Conservation (phyloP, 2,888 invertebrate genomes). For the Eilema griseolum region DNA sequence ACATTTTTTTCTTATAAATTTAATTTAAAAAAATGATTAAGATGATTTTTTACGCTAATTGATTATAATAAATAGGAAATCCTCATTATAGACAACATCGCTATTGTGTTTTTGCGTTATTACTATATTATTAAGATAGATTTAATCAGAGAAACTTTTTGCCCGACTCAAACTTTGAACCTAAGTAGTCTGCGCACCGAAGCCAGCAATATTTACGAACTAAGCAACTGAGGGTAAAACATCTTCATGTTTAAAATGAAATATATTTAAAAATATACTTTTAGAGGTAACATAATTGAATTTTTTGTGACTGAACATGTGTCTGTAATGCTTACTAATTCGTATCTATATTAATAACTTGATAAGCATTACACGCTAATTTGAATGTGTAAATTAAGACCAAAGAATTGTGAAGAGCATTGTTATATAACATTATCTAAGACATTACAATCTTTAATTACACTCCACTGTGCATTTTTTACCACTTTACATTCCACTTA, state of each 20-base stretch:
- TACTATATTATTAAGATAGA: background rate
- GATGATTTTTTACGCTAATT: background rate
- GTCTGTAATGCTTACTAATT: constrained; percentile 4
- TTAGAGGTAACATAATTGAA: background rate
- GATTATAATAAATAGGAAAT: background rate
- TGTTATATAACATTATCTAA: background rate
- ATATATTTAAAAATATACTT: no score
- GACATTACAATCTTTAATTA: no score
- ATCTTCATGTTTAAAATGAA: background rate
- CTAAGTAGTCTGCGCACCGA: background rate
- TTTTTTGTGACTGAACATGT: background rate
- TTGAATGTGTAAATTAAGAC: background rate
- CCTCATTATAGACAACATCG: background rate
- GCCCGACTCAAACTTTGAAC: background rate
- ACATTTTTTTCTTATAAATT: background rate
- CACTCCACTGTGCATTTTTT: no score
- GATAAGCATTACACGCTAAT: background rate
- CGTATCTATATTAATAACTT: background rate
- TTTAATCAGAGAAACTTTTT: background rate
- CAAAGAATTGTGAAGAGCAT: background rate
- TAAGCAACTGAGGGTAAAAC: background rate
- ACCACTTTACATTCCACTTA: no score
- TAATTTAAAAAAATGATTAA: background rate
- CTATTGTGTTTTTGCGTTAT: background rate
- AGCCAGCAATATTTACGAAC: background rate